Evolutionary conservation across 2,797 vertebrate genomes (phyloP), one percentile per base, ranked within the genome.

Genomic region (Oceanodroma leucorhoa): DNA sequence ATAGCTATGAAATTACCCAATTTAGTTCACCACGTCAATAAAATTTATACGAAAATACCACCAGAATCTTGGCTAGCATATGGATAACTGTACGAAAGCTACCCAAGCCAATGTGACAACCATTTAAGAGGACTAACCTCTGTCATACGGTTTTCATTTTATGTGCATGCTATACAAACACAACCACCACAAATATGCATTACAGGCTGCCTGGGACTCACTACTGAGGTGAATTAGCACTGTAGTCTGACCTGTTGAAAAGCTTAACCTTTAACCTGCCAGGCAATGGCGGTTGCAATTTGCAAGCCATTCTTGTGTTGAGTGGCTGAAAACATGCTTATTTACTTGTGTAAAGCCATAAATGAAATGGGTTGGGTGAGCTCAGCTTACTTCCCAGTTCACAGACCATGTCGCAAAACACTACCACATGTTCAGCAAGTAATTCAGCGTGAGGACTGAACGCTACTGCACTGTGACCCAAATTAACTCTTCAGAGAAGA

Each of bases 111-210:
- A 93, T 88, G 92, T 94, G 95, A 97, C 94, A 96, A 76, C 83
- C 86, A 89, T 95, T 95, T 94, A 93, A 89, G 88, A 95, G 88
- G 71, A 95, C 95, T 94, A 96, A 96, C 90, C 91, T 95, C 95
- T 94, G 96, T 97, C 96, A 96, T 95, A 95, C 85, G 94, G 96
- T 97, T 97, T 93, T 97, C 95, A 97, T 97, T 96, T 95, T 73
- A 89, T 90, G 87, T 69, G 61, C 84, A 85, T 90, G 79, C 76
- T 95, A 46, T 55, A 93, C 93, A 97, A 95, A 96, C 84, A 92
- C 82, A 94, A 83, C 61, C 87, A 91, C 96, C 93, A 89, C 96
- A 95, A 96, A 93, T 95, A 96, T 93, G 95, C 88, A 86, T 90
- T 95, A 76, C 79, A 86, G 87, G 89, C 94, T 97, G 95, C 94